Percentiles rank a stretch among this genome's conserved stretches.
phyloP scores from a whole-genome alignment of 2,113 vertebrate species.

The Anguilla rostrata region DNA sequence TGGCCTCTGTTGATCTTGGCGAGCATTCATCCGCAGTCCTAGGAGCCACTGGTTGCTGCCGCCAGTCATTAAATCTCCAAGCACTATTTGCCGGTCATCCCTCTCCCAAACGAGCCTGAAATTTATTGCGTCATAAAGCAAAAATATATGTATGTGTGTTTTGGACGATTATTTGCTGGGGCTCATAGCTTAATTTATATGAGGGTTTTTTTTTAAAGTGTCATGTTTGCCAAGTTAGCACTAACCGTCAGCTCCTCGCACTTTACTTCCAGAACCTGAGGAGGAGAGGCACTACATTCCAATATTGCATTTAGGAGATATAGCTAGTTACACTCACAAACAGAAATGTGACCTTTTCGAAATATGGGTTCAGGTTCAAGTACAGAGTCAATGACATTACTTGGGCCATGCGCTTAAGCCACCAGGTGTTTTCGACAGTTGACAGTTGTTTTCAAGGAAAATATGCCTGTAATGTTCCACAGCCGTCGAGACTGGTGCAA shows the following conservation, averaged over 20 bases:
- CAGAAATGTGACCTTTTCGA: background rate
- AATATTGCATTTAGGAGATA: background rate
- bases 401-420: background rate
- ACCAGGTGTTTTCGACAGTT: slow-evolving; percentile 7
- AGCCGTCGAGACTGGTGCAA: background rate
- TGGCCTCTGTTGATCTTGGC: slow-evolving; percentile 3
- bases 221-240: slow-evolving; percentile 7
- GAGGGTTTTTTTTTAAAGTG: slow-evolving; percentile 3
- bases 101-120: background rate
- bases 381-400: background rate
- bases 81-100: background rate
- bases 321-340: background rate
- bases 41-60: background rate
- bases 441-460: slow-evolving; percentile 15
- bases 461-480: background rate
- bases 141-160: slow-evolving; percentile 30
- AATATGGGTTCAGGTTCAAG: slow-evolving; percentile 6
- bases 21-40: background rate
- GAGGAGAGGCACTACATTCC: background rate
- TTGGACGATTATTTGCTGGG: slow-evolving; percentile 3
- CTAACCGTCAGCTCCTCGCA: background rate
- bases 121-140: slow-evolving; percentile 31
- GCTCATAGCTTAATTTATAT: slow-evolving; percentile 10
- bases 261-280: background rate
- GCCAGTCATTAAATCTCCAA: background rate